Conservation (phyloP, 2,797 vertebrate genomes). For the Mycteria americana region DNA sequence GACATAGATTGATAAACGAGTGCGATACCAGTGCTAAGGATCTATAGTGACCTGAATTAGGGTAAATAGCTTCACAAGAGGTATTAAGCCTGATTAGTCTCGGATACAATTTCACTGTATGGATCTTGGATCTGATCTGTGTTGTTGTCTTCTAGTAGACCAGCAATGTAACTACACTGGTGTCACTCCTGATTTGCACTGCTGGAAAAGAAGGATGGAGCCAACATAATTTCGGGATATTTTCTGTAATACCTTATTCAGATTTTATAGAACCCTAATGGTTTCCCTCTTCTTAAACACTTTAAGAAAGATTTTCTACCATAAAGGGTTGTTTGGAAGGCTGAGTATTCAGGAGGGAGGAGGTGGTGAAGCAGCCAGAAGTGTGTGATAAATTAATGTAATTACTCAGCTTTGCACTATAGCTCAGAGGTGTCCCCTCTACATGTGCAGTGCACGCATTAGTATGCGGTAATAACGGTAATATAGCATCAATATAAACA, state of each 20-base stretch:
- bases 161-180: neutral
- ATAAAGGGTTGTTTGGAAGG: neutral
- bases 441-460: neutral
- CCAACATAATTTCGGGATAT: neutral
- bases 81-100: neutral
- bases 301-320: neutral
- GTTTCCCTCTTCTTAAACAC: neutral
- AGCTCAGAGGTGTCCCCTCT: neutral
- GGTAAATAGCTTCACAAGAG: neutral
- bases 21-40: neutral
- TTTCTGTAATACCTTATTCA: neutral
- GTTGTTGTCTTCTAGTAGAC: neutral
- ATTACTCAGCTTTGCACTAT: neutral
- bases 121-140: neutral
- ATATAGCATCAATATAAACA: neutral
- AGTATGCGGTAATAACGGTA: neutral
- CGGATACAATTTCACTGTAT: neutral
- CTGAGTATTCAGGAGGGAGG: neutral
- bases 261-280: constrained; percentile 10
- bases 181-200: neutral
- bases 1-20: neutral
- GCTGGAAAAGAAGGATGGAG: neutral
- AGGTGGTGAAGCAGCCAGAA: neutral
- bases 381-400: constrained; percentile 16
- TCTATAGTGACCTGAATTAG: neutral